These are phyloP conservation scores for Andrena bicolor DNA, from an alignment of 2,888 invertebrate genomes.

Conservation along the genomic window DNA sequence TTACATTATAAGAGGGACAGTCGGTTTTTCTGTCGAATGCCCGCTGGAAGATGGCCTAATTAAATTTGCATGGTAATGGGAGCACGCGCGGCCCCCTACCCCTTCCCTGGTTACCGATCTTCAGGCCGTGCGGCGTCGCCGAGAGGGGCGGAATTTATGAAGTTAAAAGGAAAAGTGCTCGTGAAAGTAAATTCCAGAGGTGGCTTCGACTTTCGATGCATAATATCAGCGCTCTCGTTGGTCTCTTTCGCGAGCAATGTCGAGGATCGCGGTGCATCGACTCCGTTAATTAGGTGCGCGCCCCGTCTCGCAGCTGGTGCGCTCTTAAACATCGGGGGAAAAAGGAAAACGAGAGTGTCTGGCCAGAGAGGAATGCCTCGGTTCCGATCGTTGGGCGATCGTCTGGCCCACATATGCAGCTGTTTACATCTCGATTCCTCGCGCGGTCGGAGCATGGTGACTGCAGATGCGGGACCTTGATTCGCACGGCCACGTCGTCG, in stretches of 20 bases:
- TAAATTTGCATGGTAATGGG: slow-evolving; percentile 60
- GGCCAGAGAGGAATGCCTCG: slow-evolving; percentile 22
- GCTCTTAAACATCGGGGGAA: neutral
- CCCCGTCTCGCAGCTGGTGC: slow-evolving; percentile 3
- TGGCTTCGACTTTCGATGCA: slow-evolving; percentile 19
- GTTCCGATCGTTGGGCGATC: slow-evolving; percentile 33
- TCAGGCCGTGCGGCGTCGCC: neutral
- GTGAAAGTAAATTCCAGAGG: slow-evolving; percentile 44
- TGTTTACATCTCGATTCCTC: slow-evolving; percentile 43
- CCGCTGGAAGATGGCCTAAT: slow-evolving; percentile 46
- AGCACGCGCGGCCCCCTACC: neutral
- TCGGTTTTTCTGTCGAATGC: slow-evolving; percentile 8
- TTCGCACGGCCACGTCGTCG: slow-evolving; percentile 2
- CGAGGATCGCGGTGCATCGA: neutral
- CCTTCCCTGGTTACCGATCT: neutral
- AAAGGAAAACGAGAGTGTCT: slow-evolving; percentile 9
- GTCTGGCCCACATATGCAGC: slow-evolving; percentile 53
- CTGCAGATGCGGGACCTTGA: slow-evolving; percentile 19
- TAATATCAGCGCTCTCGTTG: neutral
- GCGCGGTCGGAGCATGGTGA: slow-evolving; percentile 29
- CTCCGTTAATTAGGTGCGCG: neutral
- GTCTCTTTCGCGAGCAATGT: neutral
- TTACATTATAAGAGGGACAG: slow-evolving; percentile 20
- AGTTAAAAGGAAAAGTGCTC: slow-evolving; percentile 45
- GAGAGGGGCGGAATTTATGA: slow-evolving; percentile 21